Percentiles rank a stretch among this genome's conserved stretches.
Conservation (phyloP, 2,113 vertebrate genomes). For the Myodes glareolus region DNA sequence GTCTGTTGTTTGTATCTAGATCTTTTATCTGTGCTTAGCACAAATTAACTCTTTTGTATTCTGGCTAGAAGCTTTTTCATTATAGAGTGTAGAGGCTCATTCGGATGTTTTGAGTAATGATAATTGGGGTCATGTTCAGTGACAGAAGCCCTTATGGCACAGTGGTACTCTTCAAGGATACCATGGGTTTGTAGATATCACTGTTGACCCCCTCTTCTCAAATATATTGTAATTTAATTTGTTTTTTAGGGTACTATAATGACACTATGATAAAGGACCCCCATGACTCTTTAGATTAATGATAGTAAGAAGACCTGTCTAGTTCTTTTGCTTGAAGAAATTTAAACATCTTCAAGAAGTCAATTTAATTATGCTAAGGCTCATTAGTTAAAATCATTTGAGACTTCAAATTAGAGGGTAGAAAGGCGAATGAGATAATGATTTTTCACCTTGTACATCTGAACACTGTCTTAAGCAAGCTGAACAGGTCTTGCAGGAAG, state of each 20-base stretch:
- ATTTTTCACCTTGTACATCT: not conserved
- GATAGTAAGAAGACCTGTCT: not conserved
- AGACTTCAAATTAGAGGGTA: conserved; percentile 30
- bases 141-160: not conserved
- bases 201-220: not conserved
- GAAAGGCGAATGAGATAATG: not conserved
- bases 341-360: conserved; percentile 1
- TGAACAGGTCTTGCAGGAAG: conserved; percentile 11
- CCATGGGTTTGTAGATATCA: not conserved
- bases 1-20: not conserved
- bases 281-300: not conserved
- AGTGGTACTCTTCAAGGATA: not conserved
- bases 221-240: not conserved
- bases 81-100: not conserved
- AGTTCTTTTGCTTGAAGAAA: conserved; percentile 37
- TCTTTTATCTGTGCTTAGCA: conserved; percentile 2
- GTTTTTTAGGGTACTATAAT: not conserved
- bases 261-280: not conserved
- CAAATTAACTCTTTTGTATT: not conserved
- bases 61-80: not conserved
- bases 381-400: conserved; percentile 33
- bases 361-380: not conserved
- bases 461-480: conserved; percentile 10
- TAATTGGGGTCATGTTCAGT: not conserved
- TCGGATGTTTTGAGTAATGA: not conserved